Conservation (phyloP, 2,888 invertebrate genomes). For the Ectobius pallidus region DNA sequence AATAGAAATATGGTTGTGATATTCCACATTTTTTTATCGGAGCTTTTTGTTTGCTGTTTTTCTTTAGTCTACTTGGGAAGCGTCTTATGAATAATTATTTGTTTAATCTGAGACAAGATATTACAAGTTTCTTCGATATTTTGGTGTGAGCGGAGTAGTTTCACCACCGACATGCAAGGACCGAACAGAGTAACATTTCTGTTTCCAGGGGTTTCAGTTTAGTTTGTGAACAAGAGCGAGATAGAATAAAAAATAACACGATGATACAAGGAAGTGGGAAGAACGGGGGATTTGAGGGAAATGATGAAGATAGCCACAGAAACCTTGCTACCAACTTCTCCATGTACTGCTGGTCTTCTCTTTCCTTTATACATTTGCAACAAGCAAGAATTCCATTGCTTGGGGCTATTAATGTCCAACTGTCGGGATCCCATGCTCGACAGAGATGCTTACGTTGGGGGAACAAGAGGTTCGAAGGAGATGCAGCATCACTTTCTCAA, state of each 20-base stretch:
- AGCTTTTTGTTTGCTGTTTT: no score
- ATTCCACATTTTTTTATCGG: no score
- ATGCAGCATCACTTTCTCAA: slow-evolving; percentile 15
- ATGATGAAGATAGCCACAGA: slow-evolving; percentile 15
- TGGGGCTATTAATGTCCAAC: slow-evolving; percentile 31
- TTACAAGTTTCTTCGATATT: no score
- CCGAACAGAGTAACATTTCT: background rate
- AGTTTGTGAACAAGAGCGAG: background rate
- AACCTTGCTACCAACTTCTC: background rate
- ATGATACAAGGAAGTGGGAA: background rate
- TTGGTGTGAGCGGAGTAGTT: background rate
- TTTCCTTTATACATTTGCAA: slow-evolving; percentile 26
- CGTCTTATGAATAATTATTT: no score
- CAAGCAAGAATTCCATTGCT: slow-evolving; percentile 31
- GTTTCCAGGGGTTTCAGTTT: background rate
- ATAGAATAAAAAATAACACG: background rate
- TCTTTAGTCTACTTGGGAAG: no score
- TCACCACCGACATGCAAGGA: background rate
- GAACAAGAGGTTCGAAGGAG: background rate
- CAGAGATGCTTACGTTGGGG: slow-evolving; percentile 1
- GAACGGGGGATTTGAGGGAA: background rate
- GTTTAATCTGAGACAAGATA: no score
- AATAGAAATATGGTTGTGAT: no score
- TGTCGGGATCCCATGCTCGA: slow-evolving; percentile 22
- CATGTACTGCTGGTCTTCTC: background rate